Conservation (phyloP, 2,113 vertebrate genomes). For the Herpailurus yagouaroundi region DNA sequence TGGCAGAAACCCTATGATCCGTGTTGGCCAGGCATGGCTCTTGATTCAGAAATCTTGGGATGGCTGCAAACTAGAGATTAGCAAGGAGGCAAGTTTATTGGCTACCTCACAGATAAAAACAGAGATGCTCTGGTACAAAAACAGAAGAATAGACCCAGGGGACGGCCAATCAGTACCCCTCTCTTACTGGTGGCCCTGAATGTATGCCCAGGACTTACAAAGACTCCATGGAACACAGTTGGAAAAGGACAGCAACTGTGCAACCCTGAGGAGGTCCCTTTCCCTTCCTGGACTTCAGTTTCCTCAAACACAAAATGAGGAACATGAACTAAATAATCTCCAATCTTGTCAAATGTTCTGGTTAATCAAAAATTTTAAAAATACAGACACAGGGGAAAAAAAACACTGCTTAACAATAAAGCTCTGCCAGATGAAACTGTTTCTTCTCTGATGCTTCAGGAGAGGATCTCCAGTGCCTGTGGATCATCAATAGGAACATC, state of each 20-base stretch:
- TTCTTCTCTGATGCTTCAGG: constrained; percentile 53
- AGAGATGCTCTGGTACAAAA: not conserved
- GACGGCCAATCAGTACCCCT: not conserved
- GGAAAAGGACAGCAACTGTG: not conserved
- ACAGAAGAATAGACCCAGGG: not conserved
- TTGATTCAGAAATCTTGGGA: not conserved
- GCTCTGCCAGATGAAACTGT: not conserved
- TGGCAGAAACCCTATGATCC: not conserved
- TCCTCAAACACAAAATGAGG: constrained; percentile 2
- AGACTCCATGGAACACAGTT: not conserved
- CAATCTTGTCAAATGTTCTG: not conserved
- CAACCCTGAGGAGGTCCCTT: not conserved
- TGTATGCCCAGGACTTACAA: not conserved
- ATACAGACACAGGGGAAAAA: not conserved
- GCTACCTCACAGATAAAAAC: not conserved
- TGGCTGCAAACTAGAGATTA: not conserved
- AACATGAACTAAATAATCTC: not conserved
- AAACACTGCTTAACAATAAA: not conserved
- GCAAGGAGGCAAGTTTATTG: not conserved
- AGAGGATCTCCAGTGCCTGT: not conserved
- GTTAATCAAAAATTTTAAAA: not conserved
- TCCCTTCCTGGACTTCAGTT: not conserved
- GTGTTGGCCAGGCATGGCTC: not conserved
- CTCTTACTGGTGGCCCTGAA: not conserved
- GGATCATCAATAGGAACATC: constrained; percentile 8